Percentiles rank a stretch among this genome's conserved stretches.
These are phyloP conservation scores for Psittacula cyanocephala DNA, from an alignment of 2,113 vertebrate species.

Conservation along the genomic window DNA sequence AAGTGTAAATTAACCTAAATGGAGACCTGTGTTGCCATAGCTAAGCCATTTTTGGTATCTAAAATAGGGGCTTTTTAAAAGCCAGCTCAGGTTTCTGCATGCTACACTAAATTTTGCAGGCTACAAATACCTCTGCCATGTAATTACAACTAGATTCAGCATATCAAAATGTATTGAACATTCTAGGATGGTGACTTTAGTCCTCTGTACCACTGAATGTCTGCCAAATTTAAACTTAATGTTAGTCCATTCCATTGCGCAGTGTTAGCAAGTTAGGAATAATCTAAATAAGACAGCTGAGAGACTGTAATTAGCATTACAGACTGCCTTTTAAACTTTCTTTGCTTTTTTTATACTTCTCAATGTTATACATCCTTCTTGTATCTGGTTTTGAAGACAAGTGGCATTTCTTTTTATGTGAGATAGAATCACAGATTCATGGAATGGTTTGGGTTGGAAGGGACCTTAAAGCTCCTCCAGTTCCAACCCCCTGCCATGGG, in stretches of 20 bases:
- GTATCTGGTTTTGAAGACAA: not conserved
- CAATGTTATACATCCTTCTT: not conserved
- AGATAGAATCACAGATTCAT: not conserved
- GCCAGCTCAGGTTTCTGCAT: not conserved
- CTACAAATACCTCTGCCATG: not conserved
- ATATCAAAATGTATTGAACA: not conserved
- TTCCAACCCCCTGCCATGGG: not conserved
- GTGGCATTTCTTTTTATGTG: not conserved
- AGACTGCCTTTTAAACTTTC: not conserved
- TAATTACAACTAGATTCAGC: not conserved
- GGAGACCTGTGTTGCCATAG: not conserved
- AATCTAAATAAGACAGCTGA: not conserved
- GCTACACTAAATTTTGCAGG: not conserved
- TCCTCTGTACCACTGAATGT: not conserved
- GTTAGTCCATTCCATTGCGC: not conserved
- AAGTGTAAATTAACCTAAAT: not conserved
- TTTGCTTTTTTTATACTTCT: not conserved
- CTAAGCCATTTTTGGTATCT: not conserved
- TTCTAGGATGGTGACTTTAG: not conserved
- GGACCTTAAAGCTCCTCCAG: not conserved
- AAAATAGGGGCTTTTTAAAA: not conserved
- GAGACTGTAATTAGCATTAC: not conserved
- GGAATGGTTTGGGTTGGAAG: not conserved
- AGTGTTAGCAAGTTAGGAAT: not conserved
- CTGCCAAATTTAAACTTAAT: conserved; percentile 7